These are phyloP conservation scores for Apodemia zela DNA, from an alignment of 2,888 invertebrate genomes.

Conservation along the genomic window DNA sequence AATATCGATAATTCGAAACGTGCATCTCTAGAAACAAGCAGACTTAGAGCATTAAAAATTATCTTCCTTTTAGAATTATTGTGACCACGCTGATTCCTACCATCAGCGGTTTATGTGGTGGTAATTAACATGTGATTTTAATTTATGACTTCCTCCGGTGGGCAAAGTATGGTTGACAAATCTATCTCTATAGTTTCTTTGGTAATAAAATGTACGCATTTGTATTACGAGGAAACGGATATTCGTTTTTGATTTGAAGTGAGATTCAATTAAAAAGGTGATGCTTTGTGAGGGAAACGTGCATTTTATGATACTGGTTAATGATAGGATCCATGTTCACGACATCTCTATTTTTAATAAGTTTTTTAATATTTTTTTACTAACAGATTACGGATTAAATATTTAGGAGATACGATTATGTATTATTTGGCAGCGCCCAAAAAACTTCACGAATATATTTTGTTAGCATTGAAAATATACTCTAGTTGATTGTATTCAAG, in stretches of 20 bases:
- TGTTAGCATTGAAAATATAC: constrained; percentile 75
- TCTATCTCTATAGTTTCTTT: constrained; percentile 2
- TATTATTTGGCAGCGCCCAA: constrained; percentile 53
- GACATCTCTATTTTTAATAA: no score
- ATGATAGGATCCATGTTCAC: no score
- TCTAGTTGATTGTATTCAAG: constrained; percentile 66
- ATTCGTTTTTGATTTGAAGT: neutral
- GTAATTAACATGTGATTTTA: constrained; percentile 37
- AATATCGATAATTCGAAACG: neutral
- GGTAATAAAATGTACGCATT: constrained; percentile 13
- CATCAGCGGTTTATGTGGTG: constrained; percentile 37
- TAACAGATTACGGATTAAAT: no score
- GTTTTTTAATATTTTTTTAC: no score
- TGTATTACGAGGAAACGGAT: constrained; percentile 10
- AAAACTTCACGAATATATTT: constrained; percentile 61
- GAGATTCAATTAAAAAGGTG: neutral
- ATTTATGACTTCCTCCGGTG: constrained; percentile 28
- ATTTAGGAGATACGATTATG: constrained; percentile 38
- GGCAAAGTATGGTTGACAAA: constrained; percentile 12
- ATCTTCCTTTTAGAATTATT: constrained; percentile 41
- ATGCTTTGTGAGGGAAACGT: neutral
- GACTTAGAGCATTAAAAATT: constrained; percentile 44
- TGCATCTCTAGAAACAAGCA: constrained; percentile 5
- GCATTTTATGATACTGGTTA: neutral
- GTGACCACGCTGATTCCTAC: constrained; percentile 43